These are phyloP conservation scores for Aplidium turbinatum DNA, from an alignment of 23 tunicate species.

Conservation along the genomic window DNA sequence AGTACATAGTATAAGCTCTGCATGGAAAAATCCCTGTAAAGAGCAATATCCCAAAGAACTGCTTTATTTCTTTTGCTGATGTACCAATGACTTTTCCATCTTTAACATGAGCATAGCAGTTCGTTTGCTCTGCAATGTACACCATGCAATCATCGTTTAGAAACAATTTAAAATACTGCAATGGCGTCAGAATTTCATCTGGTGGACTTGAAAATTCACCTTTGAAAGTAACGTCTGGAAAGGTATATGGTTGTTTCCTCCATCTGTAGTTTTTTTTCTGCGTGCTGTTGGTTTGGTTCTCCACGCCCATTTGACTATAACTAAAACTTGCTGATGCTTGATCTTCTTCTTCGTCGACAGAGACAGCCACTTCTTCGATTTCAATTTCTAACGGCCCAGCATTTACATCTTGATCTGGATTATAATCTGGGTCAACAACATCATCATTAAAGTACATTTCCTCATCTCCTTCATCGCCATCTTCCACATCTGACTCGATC, in stretches of 20 bases:
- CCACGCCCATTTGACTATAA: background rate
- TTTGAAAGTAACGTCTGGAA: slow-evolving; percentile 16
- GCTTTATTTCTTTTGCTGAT: slow-evolving; percentile 3
- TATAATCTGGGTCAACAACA: background rate
- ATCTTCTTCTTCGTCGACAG: slow-evolving; percentile 8
- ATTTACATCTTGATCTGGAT: background rate
- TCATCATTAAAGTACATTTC: too few species aligned
- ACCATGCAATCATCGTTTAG: slow-evolving; percentile 20
- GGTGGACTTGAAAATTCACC: slow-evolving; percentile 20
- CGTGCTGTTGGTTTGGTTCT: too few species aligned
- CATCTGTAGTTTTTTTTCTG: slow-evolving; percentile 10
- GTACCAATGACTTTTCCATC: background rate
- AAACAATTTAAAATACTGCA: slow-evolving; percentile 22
- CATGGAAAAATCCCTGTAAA: slow-evolving; percentile 26
- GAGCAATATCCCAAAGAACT: too few species aligned
- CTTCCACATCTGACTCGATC: slow-evolving; percentile 19
- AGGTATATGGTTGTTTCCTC: background rate
- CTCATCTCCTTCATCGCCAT: slow-evolving; percentile 1
- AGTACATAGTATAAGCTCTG: slow-evolving; percentile 16
- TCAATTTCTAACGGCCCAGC: too few species aligned
- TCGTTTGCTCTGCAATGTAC: slow-evolving; percentile 17
- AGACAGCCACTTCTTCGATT: background rate
- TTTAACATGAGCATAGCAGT: slow-evolving; percentile 6
- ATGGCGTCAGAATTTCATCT: background rate
- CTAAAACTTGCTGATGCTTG: background rate